Evolutionary conservation across 1,140 invertebrate species (phyloP).

Genomic region (Lordiphosa clarofinis): DNA sequence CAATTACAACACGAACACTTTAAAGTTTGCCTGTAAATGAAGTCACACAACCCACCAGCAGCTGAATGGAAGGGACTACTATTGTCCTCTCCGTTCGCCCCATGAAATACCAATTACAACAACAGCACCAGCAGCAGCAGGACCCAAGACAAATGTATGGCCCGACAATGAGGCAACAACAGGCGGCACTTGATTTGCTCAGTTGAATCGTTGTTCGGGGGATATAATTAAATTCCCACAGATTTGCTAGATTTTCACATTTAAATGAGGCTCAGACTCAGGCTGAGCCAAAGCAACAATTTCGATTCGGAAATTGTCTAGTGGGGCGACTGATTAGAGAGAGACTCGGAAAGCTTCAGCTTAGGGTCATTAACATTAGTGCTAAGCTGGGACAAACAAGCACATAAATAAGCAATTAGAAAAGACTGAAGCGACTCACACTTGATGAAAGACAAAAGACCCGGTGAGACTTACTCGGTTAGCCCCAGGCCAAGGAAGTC

Average conservation of each 20-base stretch:
- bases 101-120: too few species aligned
- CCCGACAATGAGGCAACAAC: slow-evolving; percentile 50
- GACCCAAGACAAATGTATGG: slow-evolving; percentile 45
- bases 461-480: not conserved
- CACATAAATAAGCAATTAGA: slow-evolving; percentile 57
- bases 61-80: too few species aligned
- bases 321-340: slow-evolving; percentile 2
- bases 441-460: slow-evolving; percentile 23
- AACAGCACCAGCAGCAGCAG: too few species aligned
- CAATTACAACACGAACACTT: slow-evolving; percentile 59
- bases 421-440: slow-evolving; percentile 13
- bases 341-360: slow-evolving; percentile 21
- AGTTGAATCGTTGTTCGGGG: slow-evolving; percentile 12
- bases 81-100: too few species aligned
- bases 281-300: slow-evolving; percentile 3
- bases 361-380: slow-evolving; percentile 48
- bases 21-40: slow-evolving; percentile 21
- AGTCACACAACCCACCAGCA: slow-evolving; percentile 7
- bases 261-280: slow-evolving; percentile 1
- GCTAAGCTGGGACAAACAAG: slow-evolving; percentile 9
- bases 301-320: slow-evolving; percentile 6
- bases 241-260: slow-evolving; percentile 2
- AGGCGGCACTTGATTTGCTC: slow-evolving; percentile 28
- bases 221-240: slow-evolving; percentile 43
- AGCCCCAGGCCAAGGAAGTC: too few species aligned